phyloP scores from a whole-genome alignment of 1,140 invertebrate genomes.

The Temnothorax nylanderi region DNA sequence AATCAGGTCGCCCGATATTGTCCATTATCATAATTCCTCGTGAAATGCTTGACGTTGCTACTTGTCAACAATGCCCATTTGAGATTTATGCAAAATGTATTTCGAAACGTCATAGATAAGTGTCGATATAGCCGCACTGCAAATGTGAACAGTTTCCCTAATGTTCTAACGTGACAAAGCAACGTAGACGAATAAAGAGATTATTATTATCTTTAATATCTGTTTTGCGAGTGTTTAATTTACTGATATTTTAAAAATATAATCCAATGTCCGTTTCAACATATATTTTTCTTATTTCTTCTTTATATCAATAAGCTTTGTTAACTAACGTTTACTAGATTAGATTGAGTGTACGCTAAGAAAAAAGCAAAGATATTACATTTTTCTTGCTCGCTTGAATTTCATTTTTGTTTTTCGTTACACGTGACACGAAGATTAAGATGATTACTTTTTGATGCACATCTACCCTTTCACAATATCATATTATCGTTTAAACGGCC shows the following conservation, averaged over 20 bases:
- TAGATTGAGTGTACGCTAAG: neutral
- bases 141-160: neutral
- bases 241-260: neutral
- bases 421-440: neutral
- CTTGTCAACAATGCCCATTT: constrained; percentile 10
- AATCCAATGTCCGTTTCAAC: neutral
- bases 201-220: neutral
- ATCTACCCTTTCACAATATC: neutral
- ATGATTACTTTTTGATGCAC: neutral
- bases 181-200: neutral
- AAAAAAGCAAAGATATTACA: neutral
- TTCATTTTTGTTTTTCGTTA: neutral
- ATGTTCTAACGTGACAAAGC: neutral
- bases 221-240: neutral
- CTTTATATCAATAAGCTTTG: neutral
- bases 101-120: neutral
- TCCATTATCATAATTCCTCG: neutral
- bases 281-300: neutral
- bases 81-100: constrained; percentile 42
- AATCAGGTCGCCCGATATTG: constrained; percentile 32
- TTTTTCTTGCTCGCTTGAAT: neutral
- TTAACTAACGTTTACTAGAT: neutral
- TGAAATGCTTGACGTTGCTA: constrained; percentile 26
- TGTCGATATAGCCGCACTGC: neutral
- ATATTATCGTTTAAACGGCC: constrained; percentile 2